A percentile compares a stretch with the other conserved stretches of the same genome.
Evolutionary conservation across 2,888 invertebrate genomes (phyloP).

Genomic region (Formica aserva): DNA sequence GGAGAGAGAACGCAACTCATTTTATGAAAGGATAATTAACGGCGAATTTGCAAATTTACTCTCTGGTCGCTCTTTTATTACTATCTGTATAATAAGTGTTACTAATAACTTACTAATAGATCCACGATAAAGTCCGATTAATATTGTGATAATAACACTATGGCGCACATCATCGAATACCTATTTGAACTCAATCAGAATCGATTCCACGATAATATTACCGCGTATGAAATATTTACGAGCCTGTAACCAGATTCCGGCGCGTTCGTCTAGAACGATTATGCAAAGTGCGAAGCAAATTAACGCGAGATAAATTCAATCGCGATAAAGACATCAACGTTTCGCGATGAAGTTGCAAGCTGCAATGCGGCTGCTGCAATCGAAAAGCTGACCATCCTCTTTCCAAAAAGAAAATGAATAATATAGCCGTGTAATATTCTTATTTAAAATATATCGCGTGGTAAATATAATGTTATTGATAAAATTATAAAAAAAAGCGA

Average conservation of each 20-base stretch:
- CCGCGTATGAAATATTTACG: slow-evolving; percentile 50
- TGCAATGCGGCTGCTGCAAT: neutral
- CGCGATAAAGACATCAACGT: slow-evolving; percentile 41
- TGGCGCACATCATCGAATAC: slow-evolving; percentile 35
- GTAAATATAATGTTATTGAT: neutral
- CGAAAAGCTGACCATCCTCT: slow-evolving; percentile 7
- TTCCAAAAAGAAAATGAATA: neutral
- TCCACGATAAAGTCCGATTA: slow-evolving; percentile 12
- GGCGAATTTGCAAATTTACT: slow-evolving; percentile 22
- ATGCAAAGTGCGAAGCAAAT: slow-evolving; percentile 26
- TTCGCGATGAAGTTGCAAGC: slow-evolving; percentile 25
- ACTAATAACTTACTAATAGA: too few species aligned
- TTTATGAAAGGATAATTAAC: slow-evolving; percentile 41
- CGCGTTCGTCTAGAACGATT: slow-evolving; percentile 45
- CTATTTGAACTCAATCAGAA: slow-evolving; percentile 39
- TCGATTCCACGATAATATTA: slow-evolving; percentile 17
- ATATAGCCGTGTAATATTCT: neutral
- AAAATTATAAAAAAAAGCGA: neutral
- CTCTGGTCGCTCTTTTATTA: neutral
- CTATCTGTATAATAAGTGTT: too few species aligned
- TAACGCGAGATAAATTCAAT: slow-evolving; percentile 42
- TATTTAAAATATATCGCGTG: neutral
- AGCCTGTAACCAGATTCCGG: slow-evolving; percentile 36
- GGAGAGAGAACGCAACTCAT: neutral
- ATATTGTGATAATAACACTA: slow-evolving; percentile 23